Evolutionary conservation across 2,797 vertebrate species (phyloP), one percentile per base, ranked within the genome.

Genomic region (Myioborus miniatus): DNA sequence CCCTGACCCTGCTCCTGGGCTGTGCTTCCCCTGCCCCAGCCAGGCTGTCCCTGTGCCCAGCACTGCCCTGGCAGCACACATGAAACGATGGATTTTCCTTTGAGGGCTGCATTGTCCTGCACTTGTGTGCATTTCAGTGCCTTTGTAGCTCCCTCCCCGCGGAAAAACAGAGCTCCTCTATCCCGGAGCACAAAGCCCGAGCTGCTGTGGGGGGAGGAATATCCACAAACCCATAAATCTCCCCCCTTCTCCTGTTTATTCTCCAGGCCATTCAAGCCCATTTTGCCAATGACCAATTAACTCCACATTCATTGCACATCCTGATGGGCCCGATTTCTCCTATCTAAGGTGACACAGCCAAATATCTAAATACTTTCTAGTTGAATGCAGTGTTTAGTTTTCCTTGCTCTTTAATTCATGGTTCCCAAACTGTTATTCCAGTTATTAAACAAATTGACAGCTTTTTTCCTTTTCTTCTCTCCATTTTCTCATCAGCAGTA

Each of bases 151-250:
- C 70, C 87, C 75, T 82, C 59, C 78, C 79, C 69, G 30, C 37
- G 43, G 15, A 2, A 70, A 90, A 84, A 93, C 94, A 95, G 92
- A 94, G 86, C 89, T 90, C 75, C 58, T 92, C 93, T 94, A 55
- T 92, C 71, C 91, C 71, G 2, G 22, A 85, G 78, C 50, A 96
- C 92, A 95, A 95, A 95, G 93, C 63, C 47, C 55, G 55, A 79
- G 39, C 77, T 89, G 70, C 65, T 46, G 62, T 32, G 17, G 37
- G 36, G 63, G 69, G 17, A 64, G 59, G 63, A 83, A 83, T 44
- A 88, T 41, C 50, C 37, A 63, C 72, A 56, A 43, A 75, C 80
- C 32, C 12, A 1, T 91, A 92, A 82, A 77, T 92, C 84, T 83
- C 79, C 83, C 37, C 68, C 60, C 75, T 76, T 52, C 78, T 83